A percentile compares a stretch with the other conserved stretches of the same genome.
Conservation (phyloP, 2,888 invertebrate species). For the Trachelus iudaicus region DNA sequence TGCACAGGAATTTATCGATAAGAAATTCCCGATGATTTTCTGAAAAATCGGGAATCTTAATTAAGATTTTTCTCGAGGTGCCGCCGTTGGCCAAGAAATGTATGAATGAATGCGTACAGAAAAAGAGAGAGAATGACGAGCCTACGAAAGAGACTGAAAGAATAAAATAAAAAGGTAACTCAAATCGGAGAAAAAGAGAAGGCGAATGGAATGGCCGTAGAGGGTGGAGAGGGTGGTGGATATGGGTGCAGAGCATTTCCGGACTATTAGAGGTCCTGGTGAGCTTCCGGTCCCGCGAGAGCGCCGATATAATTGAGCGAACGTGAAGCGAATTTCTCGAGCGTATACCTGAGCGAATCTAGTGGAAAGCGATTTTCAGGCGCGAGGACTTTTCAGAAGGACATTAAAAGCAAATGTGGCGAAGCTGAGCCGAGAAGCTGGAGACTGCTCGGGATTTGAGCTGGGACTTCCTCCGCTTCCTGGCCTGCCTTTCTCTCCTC, state of each 20-base stretch:
- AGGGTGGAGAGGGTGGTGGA: background rate
- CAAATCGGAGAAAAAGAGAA: background rate
- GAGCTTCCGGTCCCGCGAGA: slow-evolving; percentile 19
- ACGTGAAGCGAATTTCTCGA: slow-evolving; percentile 44
- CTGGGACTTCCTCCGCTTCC: background rate
- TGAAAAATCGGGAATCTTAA: background rate
- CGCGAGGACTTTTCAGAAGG: slow-evolving; percentile 32
- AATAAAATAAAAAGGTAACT: background rate
- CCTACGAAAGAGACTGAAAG: background rate
- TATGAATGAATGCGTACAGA: background rate
- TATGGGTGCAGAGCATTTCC: slow-evolving; percentile 21
- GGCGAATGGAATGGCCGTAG: background rate
- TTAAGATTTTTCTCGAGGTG: background rate
- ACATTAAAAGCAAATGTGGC: slow-evolving; percentile 41
- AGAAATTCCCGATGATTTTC: background rate
- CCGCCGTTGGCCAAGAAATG: background rate
- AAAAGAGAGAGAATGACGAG: background rate
- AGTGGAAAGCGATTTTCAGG: slow-evolving; percentile 34
- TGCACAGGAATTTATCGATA: background rate
- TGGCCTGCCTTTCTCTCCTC: background rate
- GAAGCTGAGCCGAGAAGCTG: slow-evolving; percentile 4
- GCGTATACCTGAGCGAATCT: slow-evolving; percentile 5
- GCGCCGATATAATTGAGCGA: slow-evolving; percentile 42
- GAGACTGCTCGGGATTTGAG: background rate
- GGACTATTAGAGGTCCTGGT: slow-evolving; percentile 12